Conservation (phyloP, 2,113 vertebrate species). For the Dipodomys merriami region DNA sequence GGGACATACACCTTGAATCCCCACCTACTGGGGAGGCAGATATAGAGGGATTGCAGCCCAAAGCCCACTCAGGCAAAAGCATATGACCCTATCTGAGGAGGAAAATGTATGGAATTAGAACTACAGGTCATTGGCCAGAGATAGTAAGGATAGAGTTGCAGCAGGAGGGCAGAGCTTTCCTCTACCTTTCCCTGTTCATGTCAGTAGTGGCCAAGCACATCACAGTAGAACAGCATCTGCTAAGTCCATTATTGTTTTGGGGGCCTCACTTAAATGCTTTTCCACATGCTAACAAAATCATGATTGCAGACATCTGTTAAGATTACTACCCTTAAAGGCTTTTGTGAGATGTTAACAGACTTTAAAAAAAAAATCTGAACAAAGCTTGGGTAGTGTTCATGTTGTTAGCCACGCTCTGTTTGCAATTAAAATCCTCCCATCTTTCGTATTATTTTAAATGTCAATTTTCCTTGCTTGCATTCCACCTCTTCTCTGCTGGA, state of each 20-base stretch:
- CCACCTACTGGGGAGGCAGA: too few relatives aligned
- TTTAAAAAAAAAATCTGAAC: conserved; percentile 39
- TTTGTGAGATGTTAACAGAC: conserved; percentile 72
- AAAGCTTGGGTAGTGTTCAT: conserved; percentile 54
- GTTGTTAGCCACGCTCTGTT: conserved; percentile 57
- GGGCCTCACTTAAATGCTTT: conserved; percentile 65
- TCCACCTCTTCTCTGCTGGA: conserved; percentile 5
- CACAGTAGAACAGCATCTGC: conserved; percentile 58
- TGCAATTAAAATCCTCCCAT: conserved; percentile 40
- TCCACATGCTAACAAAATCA: conserved; percentile 22
- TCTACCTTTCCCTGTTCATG: neutral
- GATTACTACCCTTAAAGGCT: conserved; percentile 64
- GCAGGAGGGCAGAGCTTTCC: neutral
- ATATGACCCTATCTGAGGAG: too few relatives aligned
- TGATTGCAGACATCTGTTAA: conserved; percentile 73
- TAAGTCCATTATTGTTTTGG: conserved; percentile 57
- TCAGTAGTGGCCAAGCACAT: conserved; percentile 41
- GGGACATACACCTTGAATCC: neutral
- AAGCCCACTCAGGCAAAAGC: too few relatives aligned
- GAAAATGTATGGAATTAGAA: neutral
- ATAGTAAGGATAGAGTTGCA: neutral
- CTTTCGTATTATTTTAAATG: conserved; percentile 45
- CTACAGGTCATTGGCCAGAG: neutral
- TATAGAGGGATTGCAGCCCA: too few relatives aligned
- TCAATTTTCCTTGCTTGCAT: neutral